Evolutionary conservation across 2,888 invertebrate species (phyloP), one percentile per base, ranked within the genome.

Genomic region (Clanis bilineata): DNA sequence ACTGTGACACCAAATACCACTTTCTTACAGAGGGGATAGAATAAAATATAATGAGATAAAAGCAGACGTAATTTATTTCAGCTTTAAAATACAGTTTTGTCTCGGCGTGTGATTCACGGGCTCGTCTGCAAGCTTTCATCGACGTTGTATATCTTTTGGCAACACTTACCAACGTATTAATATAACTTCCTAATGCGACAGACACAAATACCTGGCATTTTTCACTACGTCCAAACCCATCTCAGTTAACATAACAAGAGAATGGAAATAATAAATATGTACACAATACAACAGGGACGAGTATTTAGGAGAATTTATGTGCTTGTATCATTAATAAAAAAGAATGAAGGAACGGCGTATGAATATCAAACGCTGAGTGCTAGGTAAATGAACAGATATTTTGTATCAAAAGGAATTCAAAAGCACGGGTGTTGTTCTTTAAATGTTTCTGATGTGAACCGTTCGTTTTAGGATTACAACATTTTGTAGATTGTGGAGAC

Each of bases 121-220:
- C 18, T 51, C 47, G 47, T 58, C 47, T 51, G 58, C n/a, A 6
- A 51, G 51, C 47, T 60, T 39, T 60, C 45, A 38, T 21, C 59
- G 25, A 45, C 44, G 32, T 23, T 44, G 22, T 60, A 60, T 60
- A 44, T 56, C 38, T 60, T 60, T 79, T 77, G 79, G 77, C 79
- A 77, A 63, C 78, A 64, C 59, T 69, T 70, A 61, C 73, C 61
- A 68, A 60, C 66, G 63, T 64, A 72, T 75, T 73, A 68, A 72
- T 77, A 74, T 76, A 73, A 76, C 72, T 74, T 73, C 71, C 32
- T 55, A 59, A 54, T 38, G 44, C 28, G 55, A 59, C 43, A 44
- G 43, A 55, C 51, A 44, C 51, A 59, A 59, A 59, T 58, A 58
- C 39, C 51, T 51, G 51, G 32, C 51, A 51, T 51, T 51, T 51